Evolutionary conservation across 2,797 vertebrate species (phyloP).

Genomic region (Lerista edwardsae): DNA sequence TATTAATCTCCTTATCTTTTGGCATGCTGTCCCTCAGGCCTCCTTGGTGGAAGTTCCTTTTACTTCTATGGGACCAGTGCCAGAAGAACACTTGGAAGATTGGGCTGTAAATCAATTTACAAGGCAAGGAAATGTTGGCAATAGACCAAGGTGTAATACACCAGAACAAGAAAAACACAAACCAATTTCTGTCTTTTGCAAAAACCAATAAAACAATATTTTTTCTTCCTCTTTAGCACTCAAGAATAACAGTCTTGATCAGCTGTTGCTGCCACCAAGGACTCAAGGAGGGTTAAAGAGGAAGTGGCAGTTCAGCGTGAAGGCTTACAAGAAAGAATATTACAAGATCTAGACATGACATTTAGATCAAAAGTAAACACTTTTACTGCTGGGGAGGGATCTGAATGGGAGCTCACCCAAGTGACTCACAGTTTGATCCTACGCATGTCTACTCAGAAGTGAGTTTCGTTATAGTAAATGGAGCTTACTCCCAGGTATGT

Average conservation of each 20-base stretch:
- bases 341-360: not conserved
- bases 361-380: not conserved
- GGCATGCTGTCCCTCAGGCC: conserved; percentile 4
- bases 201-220: not conserved
- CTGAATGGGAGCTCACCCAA: not conserved
- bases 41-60: conserved; percentile 31
- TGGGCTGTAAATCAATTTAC: conserved; percentile 44
- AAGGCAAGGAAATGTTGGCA: conserved; percentile 39
- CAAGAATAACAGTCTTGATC: conserved; percentile 29
- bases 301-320: not conserved
- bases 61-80: conserved; percentile 33
- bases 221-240: conserved; percentile 15
- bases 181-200: conserved; percentile 18
- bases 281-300: not conserved
- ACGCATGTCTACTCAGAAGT: too few species aligned
- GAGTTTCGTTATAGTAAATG: too few species aligned
- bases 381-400: not conserved
- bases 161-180: conserved; percentile 32
- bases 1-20: conserved; percentile 30
- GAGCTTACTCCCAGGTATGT: too few species aligned
- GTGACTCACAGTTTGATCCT: too few species aligned
- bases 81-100: conserved; percentile 36
- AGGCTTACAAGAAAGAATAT: not conserved
- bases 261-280: conserved; percentile 13
- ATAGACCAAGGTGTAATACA: conserved; percentile 30